Conservation (phyloP, 2,113 vertebrate species). For the Polyodon spathula region DNA sequence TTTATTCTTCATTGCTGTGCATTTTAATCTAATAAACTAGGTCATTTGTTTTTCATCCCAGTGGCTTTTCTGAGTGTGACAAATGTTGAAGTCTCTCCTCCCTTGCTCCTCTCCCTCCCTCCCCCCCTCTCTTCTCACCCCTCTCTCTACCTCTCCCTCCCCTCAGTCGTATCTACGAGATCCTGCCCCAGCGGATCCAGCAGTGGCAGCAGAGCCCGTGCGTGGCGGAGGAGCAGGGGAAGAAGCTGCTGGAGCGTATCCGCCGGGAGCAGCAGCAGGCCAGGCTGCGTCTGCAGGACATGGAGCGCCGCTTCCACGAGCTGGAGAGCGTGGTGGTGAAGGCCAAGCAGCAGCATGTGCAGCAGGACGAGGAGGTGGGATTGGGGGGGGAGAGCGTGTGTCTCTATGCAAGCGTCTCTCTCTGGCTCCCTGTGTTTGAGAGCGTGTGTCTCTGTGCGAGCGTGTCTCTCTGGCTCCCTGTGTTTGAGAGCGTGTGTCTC, state of each 20-base stretch:
- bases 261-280: constrained; percentile 84
- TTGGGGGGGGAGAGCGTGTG: no score
- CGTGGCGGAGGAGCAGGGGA: constrained; percentile 86
- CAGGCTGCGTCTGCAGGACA: constrained; percentile 79
- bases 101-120: neutral
- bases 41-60: no score
- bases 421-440: no score
- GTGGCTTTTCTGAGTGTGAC: no score
- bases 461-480: no score
- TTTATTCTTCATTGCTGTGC: no score
- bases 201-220: constrained; percentile 96
- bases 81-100: no score
- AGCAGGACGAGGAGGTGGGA: constrained; percentile 83
- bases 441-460: no score
- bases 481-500: no score
- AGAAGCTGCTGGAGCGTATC: constrained; percentile 86
- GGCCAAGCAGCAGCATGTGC: constrained; percentile 89
- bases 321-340: constrained; percentile 82
- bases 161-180: constrained; percentile 84
- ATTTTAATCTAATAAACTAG: no score
- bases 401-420: no score
- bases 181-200: constrained; percentile 89
- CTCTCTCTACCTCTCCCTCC: neutral
- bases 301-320: constrained; percentile 90
- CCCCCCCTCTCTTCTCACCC: neutral